Evolutionary conservation across 1,140 invertebrate species (phyloP).

Genomic region (Diabrotica undecimpunctata): DNA sequence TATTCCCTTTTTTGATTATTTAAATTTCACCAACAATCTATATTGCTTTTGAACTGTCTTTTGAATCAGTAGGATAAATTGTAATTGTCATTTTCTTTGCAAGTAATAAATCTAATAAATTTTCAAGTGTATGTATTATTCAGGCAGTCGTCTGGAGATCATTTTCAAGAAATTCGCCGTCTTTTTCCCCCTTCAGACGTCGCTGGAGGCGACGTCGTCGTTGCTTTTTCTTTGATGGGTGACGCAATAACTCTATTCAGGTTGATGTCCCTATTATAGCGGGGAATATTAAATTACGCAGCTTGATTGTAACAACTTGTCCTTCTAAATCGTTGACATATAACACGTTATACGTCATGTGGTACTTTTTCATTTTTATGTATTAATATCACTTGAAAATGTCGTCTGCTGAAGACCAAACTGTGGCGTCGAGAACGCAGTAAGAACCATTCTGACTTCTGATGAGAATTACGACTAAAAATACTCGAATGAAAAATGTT

Average conservation of each 20-base stretch:
- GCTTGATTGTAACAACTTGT: slow-evolving; percentile 21
- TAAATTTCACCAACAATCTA: too few relatives aligned
- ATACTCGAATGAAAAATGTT: too few relatives aligned
- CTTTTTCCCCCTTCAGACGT: background rate
- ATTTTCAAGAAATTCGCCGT: background rate
- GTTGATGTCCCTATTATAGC: slow-evolving; percentile 18
- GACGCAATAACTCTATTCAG: slow-evolving; percentile 20
- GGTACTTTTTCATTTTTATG: slow-evolving; percentile 19
- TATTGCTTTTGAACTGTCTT: too few relatives aligned
- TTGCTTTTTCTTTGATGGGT: slow-evolving; percentile 2
- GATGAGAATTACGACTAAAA: background rate
- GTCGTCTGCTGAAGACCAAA: background rate
- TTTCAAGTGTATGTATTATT: background rate
- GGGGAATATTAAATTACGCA: slow-evolving; percentile 20
- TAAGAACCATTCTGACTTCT: background rate
- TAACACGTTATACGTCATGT: slow-evolving; percentile 22
- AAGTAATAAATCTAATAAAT: background rate
- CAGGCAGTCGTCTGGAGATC: background rate
- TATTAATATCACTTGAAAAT: slow-evolving; percentile 12
- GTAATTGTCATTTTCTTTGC: background rate
- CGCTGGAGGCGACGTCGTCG: too few relatives aligned
- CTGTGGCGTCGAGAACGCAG: background rate
- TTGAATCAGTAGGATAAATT: background rate
- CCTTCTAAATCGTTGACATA: slow-evolving; percentile 19
- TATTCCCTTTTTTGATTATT: too few relatives aligned